phyloP scores from a whole-genome alignment of 2,113 vertebrate genomes.

The Sylvicapra grimmia region DNA sequence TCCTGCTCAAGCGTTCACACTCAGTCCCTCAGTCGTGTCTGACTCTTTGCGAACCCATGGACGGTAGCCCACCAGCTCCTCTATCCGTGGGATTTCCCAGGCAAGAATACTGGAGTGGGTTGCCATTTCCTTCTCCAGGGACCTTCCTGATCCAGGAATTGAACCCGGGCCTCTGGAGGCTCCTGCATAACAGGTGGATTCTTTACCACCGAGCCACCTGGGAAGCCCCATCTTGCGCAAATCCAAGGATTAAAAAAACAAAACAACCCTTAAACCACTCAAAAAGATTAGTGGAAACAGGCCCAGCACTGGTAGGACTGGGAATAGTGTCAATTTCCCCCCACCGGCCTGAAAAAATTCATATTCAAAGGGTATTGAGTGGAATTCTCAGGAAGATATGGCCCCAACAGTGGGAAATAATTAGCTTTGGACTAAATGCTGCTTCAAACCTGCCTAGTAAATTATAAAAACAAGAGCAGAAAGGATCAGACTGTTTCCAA shows the following conservation, averaged over 20 bases:
- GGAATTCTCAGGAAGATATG: not conserved
- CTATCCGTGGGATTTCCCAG: not conserved
- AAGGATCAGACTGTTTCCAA: not conserved
- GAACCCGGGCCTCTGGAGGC: not conserved
- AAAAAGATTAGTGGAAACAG: not conserved
- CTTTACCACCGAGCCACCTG: not conserved
- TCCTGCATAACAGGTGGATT: not conserved
- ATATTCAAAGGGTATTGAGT: not conserved
- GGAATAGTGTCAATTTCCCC: not conserved
- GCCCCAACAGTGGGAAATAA: not conserved
- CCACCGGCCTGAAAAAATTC: not conserved
- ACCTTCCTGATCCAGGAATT: not conserved
- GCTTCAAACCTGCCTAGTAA: not conserved
- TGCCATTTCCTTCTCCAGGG: not conserved
- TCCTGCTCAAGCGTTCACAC: not conserved
- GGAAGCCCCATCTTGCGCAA: not conserved
- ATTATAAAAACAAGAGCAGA: not conserved
- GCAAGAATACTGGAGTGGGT: not conserved
- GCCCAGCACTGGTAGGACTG: accelerated
- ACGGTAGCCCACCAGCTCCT: not conserved
- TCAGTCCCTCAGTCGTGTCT: not conserved
- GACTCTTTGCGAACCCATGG: not conserved
- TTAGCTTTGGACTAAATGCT: not conserved
- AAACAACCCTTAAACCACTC: not conserved
- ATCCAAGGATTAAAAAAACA: not conserved